Evolutionary conservation across 1,140 invertebrate species (phyloP), one percentile per base, ranked within the genome.

Genomic region (Scaptodrosophila lebanonensis): DNA sequence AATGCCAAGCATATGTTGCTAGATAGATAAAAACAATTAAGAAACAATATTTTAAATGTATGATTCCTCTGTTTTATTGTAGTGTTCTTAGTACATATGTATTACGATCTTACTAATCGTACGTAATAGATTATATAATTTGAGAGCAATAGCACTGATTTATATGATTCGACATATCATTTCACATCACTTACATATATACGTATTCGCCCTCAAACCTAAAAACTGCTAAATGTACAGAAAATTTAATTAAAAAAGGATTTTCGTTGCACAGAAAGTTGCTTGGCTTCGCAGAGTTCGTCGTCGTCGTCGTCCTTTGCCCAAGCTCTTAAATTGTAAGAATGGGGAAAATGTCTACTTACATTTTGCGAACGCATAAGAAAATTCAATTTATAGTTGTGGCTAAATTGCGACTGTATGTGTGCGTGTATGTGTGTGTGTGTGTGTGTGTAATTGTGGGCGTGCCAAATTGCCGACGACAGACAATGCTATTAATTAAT

Each of bases 211-310:
- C 6, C 72, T 71, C 73, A 77, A 79, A 77, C 73, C 73, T 73
- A 79, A 77, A 77, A 77, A 79, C 73, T 77, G 73, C 73, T 79
- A 71, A 77, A 79, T 77, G 69, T 77, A 77, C 73, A 79, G 68
- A 77, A 77, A 77, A 77, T 77, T 77, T 77, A 77, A 77, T 77
- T 77, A 77, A 77, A 77, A 77, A 77, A 79, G 73, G 73, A 79
- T 77, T 77, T 77, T 77, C 64, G 68, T n/a, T n/a, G 68, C 51
- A 59, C 68, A 59, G 68, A 77, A 72, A 79, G 68, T 77, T 77
- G 53, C 65, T 65, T 58, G 73, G 73, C 73, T 77, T 75, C 72
- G 73, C 71, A 70, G 71, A 76, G 52, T 71, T 71, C 57, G 72
- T 45, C 16, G 44, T 39, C 60, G 33, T 45, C 36, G 49, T 44